These are phyloP conservation scores for Grammomys dolichurus DNA, from an alignment of 2,113 vertebrate genomes.

Conservation along the genomic window DNA sequence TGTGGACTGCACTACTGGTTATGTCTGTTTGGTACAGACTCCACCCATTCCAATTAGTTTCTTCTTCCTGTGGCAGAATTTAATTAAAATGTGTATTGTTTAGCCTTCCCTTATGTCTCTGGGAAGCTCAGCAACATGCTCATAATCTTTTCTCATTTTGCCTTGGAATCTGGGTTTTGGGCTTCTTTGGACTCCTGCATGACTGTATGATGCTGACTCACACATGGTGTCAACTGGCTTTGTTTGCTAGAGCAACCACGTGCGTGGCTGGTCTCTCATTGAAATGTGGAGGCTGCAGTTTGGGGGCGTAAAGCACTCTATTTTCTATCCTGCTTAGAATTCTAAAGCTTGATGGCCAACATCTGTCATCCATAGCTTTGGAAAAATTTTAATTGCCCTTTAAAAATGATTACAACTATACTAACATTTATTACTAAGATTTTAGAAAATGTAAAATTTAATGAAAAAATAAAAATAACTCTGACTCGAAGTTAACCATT, in stretches of 20 bases:
- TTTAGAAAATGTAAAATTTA: conserved; percentile 57
- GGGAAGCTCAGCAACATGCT: background rate
- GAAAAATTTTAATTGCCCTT: conserved; percentile 59
- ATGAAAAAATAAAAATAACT: conserved; percentile 61
- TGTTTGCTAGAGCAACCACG: conserved; percentile 12
- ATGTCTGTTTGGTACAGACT: background rate
- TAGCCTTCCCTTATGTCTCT: conserved; percentile 26
- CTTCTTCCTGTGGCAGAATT: conserved; percentile 56
- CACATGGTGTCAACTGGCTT: conserved; percentile 18
- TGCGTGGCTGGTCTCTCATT: background rate
- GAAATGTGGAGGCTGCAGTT: conserved; percentile 42
- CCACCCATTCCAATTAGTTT: conserved; percentile 41
- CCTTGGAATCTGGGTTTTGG: background rate
- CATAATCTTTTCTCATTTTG: conserved; percentile 4
- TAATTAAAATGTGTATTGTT: conserved; percentile 64
- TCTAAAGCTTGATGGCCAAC: conserved; percentile 48
- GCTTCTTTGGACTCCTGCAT: background rate
- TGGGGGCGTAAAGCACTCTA: background rate
- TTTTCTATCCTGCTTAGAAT: conserved; percentile 68
- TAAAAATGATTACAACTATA: conserved; percentile 41
- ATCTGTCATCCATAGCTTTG: conserved; percentile 49
- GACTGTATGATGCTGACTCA: background rate
- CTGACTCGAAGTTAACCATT: conserved; percentile 9
- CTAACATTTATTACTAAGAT: conserved; percentile 62
- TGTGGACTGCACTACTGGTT: background rate